Evolutionary conservation across 2,888 invertebrate species (phyloP).

Genomic region (Laothoe populi): DNA sequence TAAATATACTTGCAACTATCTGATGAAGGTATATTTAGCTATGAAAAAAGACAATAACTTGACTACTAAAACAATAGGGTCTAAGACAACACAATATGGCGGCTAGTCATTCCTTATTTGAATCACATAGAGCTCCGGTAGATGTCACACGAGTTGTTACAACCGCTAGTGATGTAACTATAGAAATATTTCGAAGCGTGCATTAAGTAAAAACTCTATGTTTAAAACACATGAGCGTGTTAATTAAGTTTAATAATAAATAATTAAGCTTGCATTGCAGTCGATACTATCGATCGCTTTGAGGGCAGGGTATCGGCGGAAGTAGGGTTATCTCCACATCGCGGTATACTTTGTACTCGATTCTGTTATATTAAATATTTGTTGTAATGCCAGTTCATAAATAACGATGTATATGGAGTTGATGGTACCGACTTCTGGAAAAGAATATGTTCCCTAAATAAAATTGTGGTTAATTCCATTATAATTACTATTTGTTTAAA

Average conservation of each 20-base stretch:
- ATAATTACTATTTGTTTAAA: too few species aligned
- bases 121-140: too few species aligned
- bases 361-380: constrained; percentile 29
- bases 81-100: too few species aligned
- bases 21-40: too few species aligned
- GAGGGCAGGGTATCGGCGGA: constrained; percentile 19
- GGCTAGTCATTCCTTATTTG: too few species aligned
- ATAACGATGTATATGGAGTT: constrained; percentile 24
- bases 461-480: too few species aligned
- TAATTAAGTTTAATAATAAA: constrained; percentile 24
- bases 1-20: too few species aligned
- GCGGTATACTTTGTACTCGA: constrained; percentile 21
- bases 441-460: not conserved
- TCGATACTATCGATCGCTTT: constrained; percentile 20
- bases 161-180: too few species aligned
- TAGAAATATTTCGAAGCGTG: not conserved
- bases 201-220: not conserved
- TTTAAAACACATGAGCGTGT: not conserved
- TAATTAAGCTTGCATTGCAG: constrained; percentile 8
- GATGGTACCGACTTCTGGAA: constrained; percentile 25
- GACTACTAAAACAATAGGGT: too few species aligned
- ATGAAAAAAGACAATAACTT: too few species aligned
- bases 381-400: constrained; percentile 15
- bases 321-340: constrained; percentile 14
- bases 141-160: too few species aligned